These are phyloP conservation scores for Polypterus bichir DNA, from an alignment of 2,113 vertebrate genomes.

Conservation along the genomic window DNA sequence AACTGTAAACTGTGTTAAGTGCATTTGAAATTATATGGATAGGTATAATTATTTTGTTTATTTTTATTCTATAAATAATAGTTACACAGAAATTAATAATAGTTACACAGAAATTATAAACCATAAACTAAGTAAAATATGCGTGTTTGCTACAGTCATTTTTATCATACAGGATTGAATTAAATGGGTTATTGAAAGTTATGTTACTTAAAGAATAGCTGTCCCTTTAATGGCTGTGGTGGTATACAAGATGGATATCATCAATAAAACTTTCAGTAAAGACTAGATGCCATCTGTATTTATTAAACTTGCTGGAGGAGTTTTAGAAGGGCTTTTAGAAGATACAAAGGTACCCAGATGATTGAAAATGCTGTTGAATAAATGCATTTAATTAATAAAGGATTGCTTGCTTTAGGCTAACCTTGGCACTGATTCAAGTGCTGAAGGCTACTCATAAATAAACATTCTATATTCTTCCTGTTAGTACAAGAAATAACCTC, in stretches of 20 bases:
- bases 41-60: no score
- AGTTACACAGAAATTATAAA: no score
- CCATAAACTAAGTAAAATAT: no score
- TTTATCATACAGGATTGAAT: no score
- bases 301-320: slow-evolving; percentile 17
- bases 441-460: slow-evolving; percentile 48
- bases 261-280: slow-evolving; percentile 22
- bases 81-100: no score
- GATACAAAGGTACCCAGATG: slow-evolving; percentile 33
- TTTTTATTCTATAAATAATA: no score
- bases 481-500: slow-evolving; percentile 48
- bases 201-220: no score
- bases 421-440: slow-evolving; percentile 39
- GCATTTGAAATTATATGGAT: no score
- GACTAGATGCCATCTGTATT: slow-evolving; percentile 9
- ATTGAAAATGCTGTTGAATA: slow-evolving; percentile 46
- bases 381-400: slow-evolving; percentile 50
- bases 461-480: slow-evolving; percentile 46
- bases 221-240: no score
- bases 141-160: no score
- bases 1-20: no score
- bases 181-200: no score
- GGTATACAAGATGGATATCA: slow-evolving; percentile 10
- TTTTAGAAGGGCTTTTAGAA: slow-evolving; percentile 42
- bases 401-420: slow-evolving; percentile 35